Evolutionary conservation across 2,888 invertebrate genomes (phyloP).

Genomic region (Athalia circularis): DNA sequence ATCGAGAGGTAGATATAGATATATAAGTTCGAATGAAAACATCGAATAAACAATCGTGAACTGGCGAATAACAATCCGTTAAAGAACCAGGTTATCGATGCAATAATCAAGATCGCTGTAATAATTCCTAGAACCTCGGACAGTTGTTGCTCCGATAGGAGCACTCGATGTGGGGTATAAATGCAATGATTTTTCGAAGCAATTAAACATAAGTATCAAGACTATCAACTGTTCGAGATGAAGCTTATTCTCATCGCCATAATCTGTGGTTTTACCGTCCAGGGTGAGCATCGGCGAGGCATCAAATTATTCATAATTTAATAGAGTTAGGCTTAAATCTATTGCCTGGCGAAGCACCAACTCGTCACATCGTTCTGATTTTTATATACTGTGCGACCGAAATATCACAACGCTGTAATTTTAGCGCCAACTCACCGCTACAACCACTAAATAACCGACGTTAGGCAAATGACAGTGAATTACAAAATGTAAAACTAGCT

Average conservation of each 20-base stretch:
- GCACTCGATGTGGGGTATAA: conserved; percentile 31
- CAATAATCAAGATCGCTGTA: conserved; percentile 21
- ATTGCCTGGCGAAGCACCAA: conserved; percentile 1
- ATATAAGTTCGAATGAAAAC: too few relatives aligned
- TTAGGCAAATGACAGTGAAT: conserved; percentile 19
- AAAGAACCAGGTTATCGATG: conserved; percentile 27
- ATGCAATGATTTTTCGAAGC: conserved; percentile 21
- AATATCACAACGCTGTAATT: conserved; percentile 26
- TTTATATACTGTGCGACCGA: not conserved
- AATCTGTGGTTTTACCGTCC: conserved; percentile 15
- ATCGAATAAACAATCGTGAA: not conserved
- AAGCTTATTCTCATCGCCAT: conserved; percentile 4
- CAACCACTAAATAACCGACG: conserved; percentile 18
- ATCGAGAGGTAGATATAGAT: not conserved
- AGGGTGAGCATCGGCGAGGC: conserved; percentile 8
- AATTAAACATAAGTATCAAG: conserved; percentile 13
- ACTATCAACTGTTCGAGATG: not conserved
- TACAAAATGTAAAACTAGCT: conserved; percentile 14
- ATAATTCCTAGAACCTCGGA: conserved; percentile 1
- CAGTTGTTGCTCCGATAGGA: not conserved
- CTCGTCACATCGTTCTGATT: not conserved
- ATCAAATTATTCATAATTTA: not conserved
- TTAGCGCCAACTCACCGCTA: not conserved
- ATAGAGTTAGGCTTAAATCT: not conserved
- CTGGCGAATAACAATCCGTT: not conserved